Conservation (phyloP, 2,113 vertebrate species). For the Trematomus loennbergii region DNA sequence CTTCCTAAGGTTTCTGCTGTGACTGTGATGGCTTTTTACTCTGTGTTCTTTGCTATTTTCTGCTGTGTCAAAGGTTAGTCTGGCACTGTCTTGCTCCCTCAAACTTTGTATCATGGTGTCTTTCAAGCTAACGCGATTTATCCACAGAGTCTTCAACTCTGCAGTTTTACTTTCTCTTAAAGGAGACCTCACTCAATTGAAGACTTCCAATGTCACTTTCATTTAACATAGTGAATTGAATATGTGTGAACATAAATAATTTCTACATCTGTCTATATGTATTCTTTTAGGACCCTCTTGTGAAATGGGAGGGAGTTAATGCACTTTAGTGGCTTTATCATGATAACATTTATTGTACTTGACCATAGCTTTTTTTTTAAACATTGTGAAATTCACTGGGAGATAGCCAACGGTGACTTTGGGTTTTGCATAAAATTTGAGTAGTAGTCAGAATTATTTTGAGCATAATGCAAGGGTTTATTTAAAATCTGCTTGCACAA, state of each 20-base stretch:
- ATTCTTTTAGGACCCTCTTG: background rate
- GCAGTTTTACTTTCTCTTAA: constrained; percentile 1
- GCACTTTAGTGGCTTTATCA: background rate
- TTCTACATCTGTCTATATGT: background rate
- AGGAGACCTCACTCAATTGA: background rate
- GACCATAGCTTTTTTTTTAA: background rate
- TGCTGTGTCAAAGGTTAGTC: constrained; percentile 39
- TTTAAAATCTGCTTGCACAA: background rate
- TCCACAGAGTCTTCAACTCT: background rate
- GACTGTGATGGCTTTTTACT: constrained; percentile 27
- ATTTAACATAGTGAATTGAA: background rate
- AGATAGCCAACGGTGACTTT: background rate
- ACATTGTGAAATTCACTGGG: background rate
- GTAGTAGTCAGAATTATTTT: background rate
- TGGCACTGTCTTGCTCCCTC: constrained; percentile 3
- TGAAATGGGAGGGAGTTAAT: background rate
- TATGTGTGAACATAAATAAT: background rate
- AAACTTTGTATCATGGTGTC: constrained; percentile 14
- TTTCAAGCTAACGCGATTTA: constrained; percentile 6
- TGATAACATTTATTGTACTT: background rate
- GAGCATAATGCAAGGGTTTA: background rate
- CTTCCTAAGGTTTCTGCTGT: constrained; percentile 27
- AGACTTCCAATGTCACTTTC: background rate
- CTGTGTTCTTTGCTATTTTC: constrained; percentile 43
- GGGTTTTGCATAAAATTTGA: background rate